Conservation (phyloP, 2,113 vertebrate genomes). For the Scomber japonicus region DNA sequence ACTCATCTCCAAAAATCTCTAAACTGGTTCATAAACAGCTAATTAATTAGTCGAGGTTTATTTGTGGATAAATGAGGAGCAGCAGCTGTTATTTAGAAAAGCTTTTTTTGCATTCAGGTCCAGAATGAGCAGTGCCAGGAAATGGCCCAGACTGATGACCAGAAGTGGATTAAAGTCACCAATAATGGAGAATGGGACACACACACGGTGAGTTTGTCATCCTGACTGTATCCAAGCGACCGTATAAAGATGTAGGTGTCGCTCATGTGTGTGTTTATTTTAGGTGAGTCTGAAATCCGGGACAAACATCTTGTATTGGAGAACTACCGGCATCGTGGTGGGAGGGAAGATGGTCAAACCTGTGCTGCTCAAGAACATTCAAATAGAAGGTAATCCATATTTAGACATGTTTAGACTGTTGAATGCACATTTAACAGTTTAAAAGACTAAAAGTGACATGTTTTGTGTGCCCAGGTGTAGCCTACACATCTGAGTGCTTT, state of each 20-base stretch:
- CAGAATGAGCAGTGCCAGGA: slow-evolving; percentile 99
- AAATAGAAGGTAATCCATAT: slow-evolving; percentile 89
- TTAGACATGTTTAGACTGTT: too few relatives aligned
- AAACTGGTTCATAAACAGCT: background rate
- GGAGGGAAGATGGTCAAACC: slow-evolving; percentile 94
- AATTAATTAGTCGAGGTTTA: background rate
- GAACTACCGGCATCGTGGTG: slow-evolving; percentile 95
- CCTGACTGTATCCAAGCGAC: background rate
- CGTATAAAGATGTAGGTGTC: background rate
- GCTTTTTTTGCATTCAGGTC: slow-evolving; percentile 84
- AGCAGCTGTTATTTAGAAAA: background rate
- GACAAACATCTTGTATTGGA: slow-evolving; percentile 97
- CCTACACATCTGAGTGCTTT: slow-evolving; percentile 97
- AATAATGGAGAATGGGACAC: slow-evolving; percentile 92
- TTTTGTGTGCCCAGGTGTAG: slow-evolving; percentile 87
- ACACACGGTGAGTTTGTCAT: slow-evolving; percentile 87
- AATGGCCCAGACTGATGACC: slow-evolving; percentile 88
- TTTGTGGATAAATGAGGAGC: background rate
- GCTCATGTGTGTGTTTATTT: slow-evolving; percentile 10
- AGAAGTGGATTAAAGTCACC: slow-evolving; percentile 96
- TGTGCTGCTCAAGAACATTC: slow-evolving; percentile 94
- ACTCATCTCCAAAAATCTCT: too few relatives aligned
- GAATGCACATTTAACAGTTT: background rate
- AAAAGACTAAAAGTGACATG: background rate
- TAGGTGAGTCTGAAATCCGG: slow-evolving; percentile 95